phyloP scores from a whole-genome alignment of 2,797 vertebrate genomes.

The Pipistrellus kuhlii region DNA sequence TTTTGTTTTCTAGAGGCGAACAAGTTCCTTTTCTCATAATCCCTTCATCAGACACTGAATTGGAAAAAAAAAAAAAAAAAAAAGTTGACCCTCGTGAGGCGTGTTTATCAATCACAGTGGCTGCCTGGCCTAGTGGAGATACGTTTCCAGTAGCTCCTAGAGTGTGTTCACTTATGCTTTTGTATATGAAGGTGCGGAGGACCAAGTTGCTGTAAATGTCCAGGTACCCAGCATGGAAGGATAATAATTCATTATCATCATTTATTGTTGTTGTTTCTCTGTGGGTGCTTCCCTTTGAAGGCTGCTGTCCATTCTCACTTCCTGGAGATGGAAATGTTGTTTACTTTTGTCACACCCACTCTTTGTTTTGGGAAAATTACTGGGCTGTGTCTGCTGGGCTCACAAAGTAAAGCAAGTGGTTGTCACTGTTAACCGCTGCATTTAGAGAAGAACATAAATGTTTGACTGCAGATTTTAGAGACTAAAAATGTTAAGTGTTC shows the following conservation, averaged over 20 bases:
- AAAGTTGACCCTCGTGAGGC: neutral
- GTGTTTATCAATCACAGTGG: neutral
- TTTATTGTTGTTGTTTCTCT: neutral
- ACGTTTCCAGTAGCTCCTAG: neutral
- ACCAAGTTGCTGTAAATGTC: neutral
- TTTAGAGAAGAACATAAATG: neutral
- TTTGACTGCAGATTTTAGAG: neutral
- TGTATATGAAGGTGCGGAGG: neutral
- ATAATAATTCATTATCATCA: neutral
- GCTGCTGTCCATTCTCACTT: neutral
- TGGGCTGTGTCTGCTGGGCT: neutral
- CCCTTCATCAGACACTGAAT: neutral
- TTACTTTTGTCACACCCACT: neutral
- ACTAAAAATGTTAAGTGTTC: neutral
- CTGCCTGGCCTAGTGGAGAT: neutral
- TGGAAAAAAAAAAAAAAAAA: neutral
- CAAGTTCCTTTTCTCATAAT: neutral
- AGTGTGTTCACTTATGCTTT: neutral
- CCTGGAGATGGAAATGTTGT: neutral
- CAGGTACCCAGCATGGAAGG: neutral
- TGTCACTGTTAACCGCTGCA: neutral
- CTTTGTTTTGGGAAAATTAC: conserved; percentile 1
- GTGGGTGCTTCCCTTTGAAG: neutral
- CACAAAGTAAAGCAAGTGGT: neutral
- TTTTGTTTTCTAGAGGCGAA: neutral